These are phyloP conservation scores for Euphydryas editha DNA, from an alignment of 2,888 invertebrate genomes.

Conservation along the genomic window DNA sequence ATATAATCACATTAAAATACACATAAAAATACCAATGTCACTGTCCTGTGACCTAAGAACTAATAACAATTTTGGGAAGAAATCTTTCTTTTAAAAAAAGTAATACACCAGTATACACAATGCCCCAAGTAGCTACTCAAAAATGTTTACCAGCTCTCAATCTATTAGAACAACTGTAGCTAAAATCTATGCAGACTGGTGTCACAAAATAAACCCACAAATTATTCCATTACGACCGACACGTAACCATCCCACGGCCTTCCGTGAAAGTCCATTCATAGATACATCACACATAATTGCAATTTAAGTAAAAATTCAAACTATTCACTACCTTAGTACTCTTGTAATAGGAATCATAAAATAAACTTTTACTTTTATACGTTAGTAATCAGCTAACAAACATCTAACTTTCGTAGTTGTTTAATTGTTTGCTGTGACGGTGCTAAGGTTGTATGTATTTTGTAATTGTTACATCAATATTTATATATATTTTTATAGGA, in stretches of 20 bases:
- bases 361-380: slow-evolving; percentile 62
- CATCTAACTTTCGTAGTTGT: slow-evolving; percentile 51
- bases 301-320: slow-evolving; percentile 47
- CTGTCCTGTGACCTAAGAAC: no score
- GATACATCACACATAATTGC: slow-evolving; percentile 60
- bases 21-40: no score
- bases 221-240: slow-evolving; percentile 17
- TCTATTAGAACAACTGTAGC: background rate
- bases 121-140: no score
- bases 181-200: background rate
- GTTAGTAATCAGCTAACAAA: slow-evolving; percentile 49
- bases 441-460: slow-evolving; percentile 35
- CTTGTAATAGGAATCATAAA: slow-evolving; percentile 40
- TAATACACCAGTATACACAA: no score
- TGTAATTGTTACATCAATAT: slow-evolving; percentile 24
- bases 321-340: slow-evolving; percentile 51
- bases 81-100: no score
- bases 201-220: slow-evolving; percentile 3
- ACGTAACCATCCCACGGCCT: slow-evolving; percentile 55
- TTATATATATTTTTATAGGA: background rate
- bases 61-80: no score
- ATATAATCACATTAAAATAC: no score
- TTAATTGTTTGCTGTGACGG: slow-evolving; percentile 21
- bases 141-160: no score
- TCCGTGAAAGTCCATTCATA: slow-evolving; percentile 69